Percentiles rank a stretch among this genome's conserved stretches.
These are phyloP conservation scores for Bungarus multicinctus DNA, from an alignment of 2,113 vertebrate genomes.

Conservation along the genomic window DNA sequence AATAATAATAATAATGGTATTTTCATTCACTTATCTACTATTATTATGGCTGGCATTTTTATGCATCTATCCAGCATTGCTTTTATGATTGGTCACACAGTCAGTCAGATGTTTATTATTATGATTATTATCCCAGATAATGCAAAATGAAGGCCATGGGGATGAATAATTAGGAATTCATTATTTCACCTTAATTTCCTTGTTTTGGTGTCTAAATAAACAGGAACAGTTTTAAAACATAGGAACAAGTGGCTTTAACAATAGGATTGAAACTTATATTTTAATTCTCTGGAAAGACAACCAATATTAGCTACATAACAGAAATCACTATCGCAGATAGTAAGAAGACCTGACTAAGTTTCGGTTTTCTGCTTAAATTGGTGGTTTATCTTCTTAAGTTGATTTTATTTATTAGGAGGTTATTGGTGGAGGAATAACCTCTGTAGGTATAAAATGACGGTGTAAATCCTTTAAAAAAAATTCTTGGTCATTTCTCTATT, in stretches of 20 bases:
- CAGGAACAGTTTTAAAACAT: not conserved
- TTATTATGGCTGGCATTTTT: not conserved
- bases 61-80: not conserved
- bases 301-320: not conserved
- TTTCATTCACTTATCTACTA: not conserved
- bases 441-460: not conserved
- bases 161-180: not conserved
- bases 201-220: not conserved
- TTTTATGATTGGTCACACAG: not conserved
- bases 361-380: not conserved
- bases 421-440: not conserved
- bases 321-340: not conserved
- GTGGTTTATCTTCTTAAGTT: not conserved
- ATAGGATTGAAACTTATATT: not conserved
- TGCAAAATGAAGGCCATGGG: not conserved
- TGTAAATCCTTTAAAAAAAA: not conserved
- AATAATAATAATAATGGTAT: too few relatives aligned
- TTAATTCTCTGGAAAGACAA: not conserved
- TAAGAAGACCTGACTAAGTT: not conserved
- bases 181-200: not conserved
- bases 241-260: not conserved
- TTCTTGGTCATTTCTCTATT: not conserved
- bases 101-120: not conserved
- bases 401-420: not conserved
- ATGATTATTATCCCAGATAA: not conserved